Evolutionary conservation across 2,113 vertebrate species (phyloP), one percentile per base, ranked within the genome.

Genomic region (Neotoma lepida): DNA sequence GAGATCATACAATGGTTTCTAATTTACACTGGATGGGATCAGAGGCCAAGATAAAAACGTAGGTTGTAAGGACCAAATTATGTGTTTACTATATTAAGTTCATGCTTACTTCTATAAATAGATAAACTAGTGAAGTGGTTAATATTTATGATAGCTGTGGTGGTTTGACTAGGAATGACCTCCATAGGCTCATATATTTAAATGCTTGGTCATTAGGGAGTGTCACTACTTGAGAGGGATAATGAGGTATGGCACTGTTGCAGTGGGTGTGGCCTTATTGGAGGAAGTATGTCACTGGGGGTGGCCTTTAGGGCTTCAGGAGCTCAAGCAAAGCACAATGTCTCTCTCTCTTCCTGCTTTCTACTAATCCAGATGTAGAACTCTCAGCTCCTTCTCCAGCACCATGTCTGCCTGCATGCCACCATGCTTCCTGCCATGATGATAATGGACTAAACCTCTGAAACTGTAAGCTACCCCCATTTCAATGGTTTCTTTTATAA

Each of bases 81-180:
- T 51, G 33, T 9, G 3, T 49, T 49, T 76, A 30, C 13, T 49
- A 49, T 49, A 24, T 81, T 74, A 74, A 68, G 10, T 76, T 46
- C 41, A 15, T 64, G 44, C 71, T 33, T 92, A 35, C 46, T 92
- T 92, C 82, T 51, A 74, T 86, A 92, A 91, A 84, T 35, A 24
- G 46, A 30, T 74, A 78, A 82, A 44, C 66, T 80, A 88, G 70
- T 81, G 12, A 91, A 78, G 49, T 49, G 63, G 49, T 58, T 54
- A 70, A 44, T 46, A 77, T 84, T 77, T n/a, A 68, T 89, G 78
- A 54, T n/a, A 81, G 14, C n/a, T 63, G 81, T 94, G 44, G 44
- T 77, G 74, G 14, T 18, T 77, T 49, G 46, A 33, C 1, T 46
- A 30, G 26, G 13, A 33, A 77, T 51, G 30, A 44, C 46, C 15